A percentile compares a stretch with the other conserved stretches of the same genome.
These are phyloP conservation scores for Drosophila borborema DNA, from an alignment of 2,888 invertebrate species.

Conservation along the genomic window DNA sequence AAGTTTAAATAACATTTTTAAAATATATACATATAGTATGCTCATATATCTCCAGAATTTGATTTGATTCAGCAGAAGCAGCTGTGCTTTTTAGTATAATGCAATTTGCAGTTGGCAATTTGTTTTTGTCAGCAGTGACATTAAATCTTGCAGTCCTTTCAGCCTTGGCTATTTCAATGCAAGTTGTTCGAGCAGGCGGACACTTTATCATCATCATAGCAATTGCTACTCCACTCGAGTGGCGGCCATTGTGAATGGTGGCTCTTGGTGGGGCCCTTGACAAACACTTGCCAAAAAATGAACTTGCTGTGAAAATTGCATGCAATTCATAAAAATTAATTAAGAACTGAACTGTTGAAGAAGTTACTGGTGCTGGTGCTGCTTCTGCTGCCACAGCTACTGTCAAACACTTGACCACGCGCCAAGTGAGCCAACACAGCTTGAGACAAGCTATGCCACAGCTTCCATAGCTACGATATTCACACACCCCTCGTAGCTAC, in stretches of 20 bases:
- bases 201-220: slow-evolving; percentile 52
- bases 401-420: slow-evolving; percentile 72
- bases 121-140: slow-evolving; percentile 10
- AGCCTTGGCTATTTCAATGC: slow-evolving; percentile 32
- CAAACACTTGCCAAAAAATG: slow-evolving; percentile 63
- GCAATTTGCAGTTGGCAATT: slow-evolving; percentile 14
- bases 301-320: slow-evolving; percentile 61
- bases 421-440: slow-evolving; percentile 62
- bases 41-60: neutral
- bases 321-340: slow-evolving; percentile 79
- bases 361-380: slow-evolving; percentile 18
- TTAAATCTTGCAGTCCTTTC: slow-evolving; percentile 4
- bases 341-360: slow-evolving; percentile 61
- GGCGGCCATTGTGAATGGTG: slow-evolving; percentile 29
- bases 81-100: slow-evolving; percentile 1
- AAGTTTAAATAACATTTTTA: neutral
- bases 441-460: slow-evolving; percentile 42
- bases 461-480: slow-evolving; percentile 3
- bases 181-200: slow-evolving; percentile 15
- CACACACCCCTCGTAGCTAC: slow-evolving; percentile 2
- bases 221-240: slow-evolving; percentile 55
- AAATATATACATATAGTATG: neutral
- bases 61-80: neutral
- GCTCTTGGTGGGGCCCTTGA: slow-evolving; percentile 30
- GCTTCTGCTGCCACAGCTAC: slow-evolving; percentile 20